Base-by-base conservation (phyloP, 1,140 invertebrate genomes). In the Cheumatopsyche charites region DNA sequence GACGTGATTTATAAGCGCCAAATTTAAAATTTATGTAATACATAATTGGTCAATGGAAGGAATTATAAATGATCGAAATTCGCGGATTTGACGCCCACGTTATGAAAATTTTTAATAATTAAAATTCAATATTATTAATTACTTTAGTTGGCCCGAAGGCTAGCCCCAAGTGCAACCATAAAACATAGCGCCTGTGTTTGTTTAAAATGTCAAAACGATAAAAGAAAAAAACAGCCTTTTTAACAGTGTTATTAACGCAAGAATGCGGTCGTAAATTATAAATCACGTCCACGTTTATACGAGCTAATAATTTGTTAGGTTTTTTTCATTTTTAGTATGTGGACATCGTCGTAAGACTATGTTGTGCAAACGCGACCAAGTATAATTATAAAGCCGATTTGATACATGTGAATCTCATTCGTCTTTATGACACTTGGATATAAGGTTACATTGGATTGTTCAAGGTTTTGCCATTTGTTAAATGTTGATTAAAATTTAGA, bases 121-220 rank as follows among this genome's bases (percentile, higher is more conserved):
- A 36, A 36, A 36, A 36, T n/a, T n/a, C n/a, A 36, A 36, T 36
- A 36, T 36, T 36, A 36, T 36, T 36, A 36, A 36, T 36, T 36
- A 36, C 29, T 3, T 4, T 36, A 3, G 55, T 9, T n/a, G 17
- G 19, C 63, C 36, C 42, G 41, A 17, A 21, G n/a, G 29, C 62
- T 21, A 36, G 29, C 66, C 66, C 41, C 25, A 55, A 66, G 67
- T 68, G 67, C 73, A n/a, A 66, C 49, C 23, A 71, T 75, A 71
- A 75, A 75, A 75, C 63, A 72, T 72, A 58, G 66, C 43, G 69
- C 19, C 45, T 69, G 55, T 70, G 67, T 61, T 49, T 63, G 41
- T 63, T 55, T 67, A 70, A 75, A 75, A 67, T 75, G 70, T 72
- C 70, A 75, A 70, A 75, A 72, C 73, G 71, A 67, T 75, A 75